Percentiles rank a stretch among this genome's conserved stretches.
These are phyloP conservation scores for Choristoneura fumiferana DNA, from an alignment of 1,140 invertebrate species.

Conservation along the genomic window DNA sequence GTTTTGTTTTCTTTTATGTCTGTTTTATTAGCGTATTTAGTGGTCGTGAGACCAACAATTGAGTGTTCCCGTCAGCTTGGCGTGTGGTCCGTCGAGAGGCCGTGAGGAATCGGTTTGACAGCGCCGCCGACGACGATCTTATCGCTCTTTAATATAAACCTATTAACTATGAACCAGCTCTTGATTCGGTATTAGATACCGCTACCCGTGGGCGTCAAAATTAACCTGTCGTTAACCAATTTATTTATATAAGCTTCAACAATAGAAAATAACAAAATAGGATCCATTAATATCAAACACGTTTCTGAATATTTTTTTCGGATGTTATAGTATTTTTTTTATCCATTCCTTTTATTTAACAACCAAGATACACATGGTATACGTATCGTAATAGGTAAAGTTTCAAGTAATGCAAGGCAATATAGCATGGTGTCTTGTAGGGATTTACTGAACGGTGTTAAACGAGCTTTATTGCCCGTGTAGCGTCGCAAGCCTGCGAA, in stretches of 20 bases:
- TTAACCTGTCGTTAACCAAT: slow-evolving; percentile 9
- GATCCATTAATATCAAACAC: too few relatives aligned
- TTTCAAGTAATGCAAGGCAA: slow-evolving; percentile 24
- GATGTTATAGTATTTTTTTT: too few relatives aligned
- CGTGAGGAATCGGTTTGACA: slow-evolving; percentile 52
- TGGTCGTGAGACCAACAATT: not conserved
- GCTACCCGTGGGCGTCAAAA: slow-evolving; percentile 27
- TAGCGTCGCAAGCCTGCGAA: slow-evolving; percentile 35
- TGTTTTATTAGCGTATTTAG: too few relatives aligned
- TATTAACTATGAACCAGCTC: slow-evolving; percentile 39
- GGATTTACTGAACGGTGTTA: slow-evolving; percentile 44
- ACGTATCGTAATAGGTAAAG: slow-evolving; percentile 23
- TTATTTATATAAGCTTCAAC: not conserved
- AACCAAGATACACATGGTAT: not conserved
- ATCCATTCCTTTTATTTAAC: too few relatives aligned
- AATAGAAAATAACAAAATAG: too few relatives aligned
- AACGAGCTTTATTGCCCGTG: slow-evolving; percentile 57
- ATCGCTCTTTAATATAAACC: slow-evolving; percentile 53
- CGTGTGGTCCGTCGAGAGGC: slow-evolving; percentile 52
- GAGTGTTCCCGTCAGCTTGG: slow-evolving; percentile 25
- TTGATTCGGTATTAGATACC: slow-evolving; percentile 35
- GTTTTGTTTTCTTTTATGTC: too few relatives aligned
- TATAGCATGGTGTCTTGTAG: slow-evolving; percentile 34
- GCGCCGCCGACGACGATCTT: slow-evolving; percentile 43
- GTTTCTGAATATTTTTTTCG: too few relatives aligned